Conservation (phyloP, 2,797 vertebrate genomes). For the Urosaurus nigricauda region DNA sequence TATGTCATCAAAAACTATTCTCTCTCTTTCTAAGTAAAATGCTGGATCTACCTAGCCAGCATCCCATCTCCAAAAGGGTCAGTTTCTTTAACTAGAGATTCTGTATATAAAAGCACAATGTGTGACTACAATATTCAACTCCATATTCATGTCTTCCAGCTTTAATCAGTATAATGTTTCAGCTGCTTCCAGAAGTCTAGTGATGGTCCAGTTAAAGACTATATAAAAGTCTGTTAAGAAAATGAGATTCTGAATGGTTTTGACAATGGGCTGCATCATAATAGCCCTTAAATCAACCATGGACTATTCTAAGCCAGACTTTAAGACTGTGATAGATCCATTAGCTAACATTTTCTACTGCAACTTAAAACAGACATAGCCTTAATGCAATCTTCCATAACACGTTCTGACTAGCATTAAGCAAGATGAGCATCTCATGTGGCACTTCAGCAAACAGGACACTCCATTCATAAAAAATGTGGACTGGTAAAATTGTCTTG, state of each 20-base stretch:
- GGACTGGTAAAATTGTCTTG: constrained; percentile 44
- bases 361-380: constrained; percentile 31
- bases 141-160: constrained; percentile 18
- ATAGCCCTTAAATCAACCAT: constrained; percentile 36
- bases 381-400: constrained; percentile 24
- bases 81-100: not conserved
- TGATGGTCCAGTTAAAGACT: constrained; percentile 23
- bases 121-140: not conserved
- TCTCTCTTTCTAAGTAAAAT: not conserved
- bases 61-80: not conserved
- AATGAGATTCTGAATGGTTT: constrained; percentile 33
- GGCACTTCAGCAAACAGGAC: constrained; percentile 47
- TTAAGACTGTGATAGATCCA: constrained; percentile 22
- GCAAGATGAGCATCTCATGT: constrained; percentile 66
- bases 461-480: constrained; percentile 43
- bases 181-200: constrained; percentile 26
- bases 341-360: constrained; percentile 32
- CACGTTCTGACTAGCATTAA: constrained; percentile 59
- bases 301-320: constrained; percentile 23
- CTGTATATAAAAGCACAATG: not conserved
- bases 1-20: not conserved
- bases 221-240: constrained; percentile 35
- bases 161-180: constrained; percentile 35
- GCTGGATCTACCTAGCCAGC: not conserved
- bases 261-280: constrained; percentile 30